Conservation (phyloP, 2,888 invertebrate species). For the Hyles lineata region DNA sequence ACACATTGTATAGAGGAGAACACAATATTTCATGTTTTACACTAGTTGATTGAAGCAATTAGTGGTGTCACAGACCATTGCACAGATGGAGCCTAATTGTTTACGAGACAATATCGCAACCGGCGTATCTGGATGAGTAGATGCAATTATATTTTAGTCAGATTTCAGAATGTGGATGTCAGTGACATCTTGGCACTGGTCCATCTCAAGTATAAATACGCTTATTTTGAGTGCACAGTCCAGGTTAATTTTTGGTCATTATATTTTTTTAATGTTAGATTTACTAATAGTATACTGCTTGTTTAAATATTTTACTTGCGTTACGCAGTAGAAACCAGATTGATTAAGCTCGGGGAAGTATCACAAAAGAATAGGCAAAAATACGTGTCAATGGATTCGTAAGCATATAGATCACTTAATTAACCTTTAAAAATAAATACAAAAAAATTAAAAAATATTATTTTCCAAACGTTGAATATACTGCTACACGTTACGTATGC, state of each 20-base stretch:
- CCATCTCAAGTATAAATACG: constrained; percentile 80
- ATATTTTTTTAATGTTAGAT: constrained; percentile 66
- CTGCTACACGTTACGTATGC: neutral
- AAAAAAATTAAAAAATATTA: too few species aligned
- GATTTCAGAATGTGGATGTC: constrained; percentile 73
- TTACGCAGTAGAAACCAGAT: too few species aligned
- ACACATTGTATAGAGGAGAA: neutral
- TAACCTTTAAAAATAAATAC: too few species aligned
- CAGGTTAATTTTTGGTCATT: constrained; percentile 75
- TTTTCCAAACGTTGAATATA: neutral
- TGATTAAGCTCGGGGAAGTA: too few species aligned
- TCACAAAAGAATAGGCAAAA: too few species aligned
- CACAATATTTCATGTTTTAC: constrained; percentile 1
- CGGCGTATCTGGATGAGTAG: constrained; percentile 44
- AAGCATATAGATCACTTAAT: too few species aligned
- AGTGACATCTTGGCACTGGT: constrained; percentile 80
- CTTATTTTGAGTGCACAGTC: constrained; percentile 74
- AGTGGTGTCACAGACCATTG: constrained; percentile 25
- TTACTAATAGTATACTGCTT: constrained; percentile 45
- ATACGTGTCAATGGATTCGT: too few species aligned
- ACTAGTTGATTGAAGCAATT: constrained; percentile 8
- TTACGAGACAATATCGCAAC: constrained; percentile 34
- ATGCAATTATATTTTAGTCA: constrained; percentile 58
- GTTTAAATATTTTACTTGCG: too few species aligned
- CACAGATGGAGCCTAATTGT: constrained; percentile 32